Base-by-base conservation (phyloP, 2,888 invertebrate species). In the Drosophila dives region DNA sequence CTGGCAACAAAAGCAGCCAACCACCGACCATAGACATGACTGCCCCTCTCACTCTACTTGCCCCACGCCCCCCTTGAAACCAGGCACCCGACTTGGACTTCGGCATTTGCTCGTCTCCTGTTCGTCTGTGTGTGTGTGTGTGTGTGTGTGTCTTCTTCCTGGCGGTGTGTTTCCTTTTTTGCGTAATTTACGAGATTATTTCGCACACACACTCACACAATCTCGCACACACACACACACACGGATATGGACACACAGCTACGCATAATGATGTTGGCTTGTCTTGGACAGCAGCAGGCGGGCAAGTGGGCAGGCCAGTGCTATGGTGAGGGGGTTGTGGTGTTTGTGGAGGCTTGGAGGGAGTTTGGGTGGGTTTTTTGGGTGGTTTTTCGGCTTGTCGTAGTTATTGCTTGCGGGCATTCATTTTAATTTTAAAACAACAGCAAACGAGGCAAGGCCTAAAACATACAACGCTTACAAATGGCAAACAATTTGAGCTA, bases 161-260 rank as follows among this genome's bases (percentile, higher is more conserved):
- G 75, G 67, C 75, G 76, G 75, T 72, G 69, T 82, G 81, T 83
- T 86, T 87, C 89, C 90, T 90, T 85, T 86, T 86, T 90, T 86
- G 90, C 90, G 90, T 90, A 86, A 86, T 86, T 86, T 86, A 88
- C 90, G 90, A 86, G 88, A 90, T 86, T 86, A 86, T 86, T 86
- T 86, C 79, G 90, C 86, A 90, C 83, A 86, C 77, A 81, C 83
- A 81, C 65, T 62, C 68, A 45, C 60, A 45, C 42, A 60, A n/a
- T n/a, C 58, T 58, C 42, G 42, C 26, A 45, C 54, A 63, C 69
- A 56, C 54, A 60, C 56, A 59, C 45, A 63, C 32, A 50, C 48
- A 55, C 29, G 17, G 49, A 73, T 67, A 68, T 73, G 81, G 71
- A 80, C 86, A 85, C 86, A 89, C 86, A 75, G 88, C 86, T 72